Percentiles rank a stretch among this genome's conserved stretches.
phyloP scores from a whole-genome alignment of 1,140 invertebrate genomes.

The Pristionchus pacificus region DNA sequence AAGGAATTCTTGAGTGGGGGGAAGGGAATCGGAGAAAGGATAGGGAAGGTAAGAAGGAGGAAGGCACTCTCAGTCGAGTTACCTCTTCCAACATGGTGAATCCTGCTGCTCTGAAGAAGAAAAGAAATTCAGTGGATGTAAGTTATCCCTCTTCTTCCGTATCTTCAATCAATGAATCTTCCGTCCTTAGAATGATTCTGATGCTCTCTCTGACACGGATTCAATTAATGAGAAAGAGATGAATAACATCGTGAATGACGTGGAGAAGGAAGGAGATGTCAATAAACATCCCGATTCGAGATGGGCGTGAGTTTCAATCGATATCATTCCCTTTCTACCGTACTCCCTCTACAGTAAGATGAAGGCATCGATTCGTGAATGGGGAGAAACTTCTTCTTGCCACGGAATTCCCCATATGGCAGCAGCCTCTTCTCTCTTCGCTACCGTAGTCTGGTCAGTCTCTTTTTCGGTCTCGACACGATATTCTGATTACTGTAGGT shows the following conservation, averaged over 20 bases:
- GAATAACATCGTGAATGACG: slow-evolving; percentile 34
- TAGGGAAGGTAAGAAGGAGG: too few species aligned
- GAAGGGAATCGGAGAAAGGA: too few species aligned
- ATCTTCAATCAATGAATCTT: too few species aligned
- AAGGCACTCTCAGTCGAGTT: background rate
- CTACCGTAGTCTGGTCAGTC: background rate
- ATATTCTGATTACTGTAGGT: slow-evolving; percentile 29
- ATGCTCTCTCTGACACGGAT: background rate
- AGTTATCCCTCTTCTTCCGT: too few species aligned
- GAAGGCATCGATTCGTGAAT: slow-evolving; percentile 26
- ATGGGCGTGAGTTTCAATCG: slow-evolving; percentile 24
- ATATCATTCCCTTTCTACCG: slow-evolving; percentile 2
- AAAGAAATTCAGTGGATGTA: too few species aligned
- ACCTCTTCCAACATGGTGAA: background rate
- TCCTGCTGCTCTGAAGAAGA: too few species aligned
- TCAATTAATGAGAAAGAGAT: slow-evolving; percentile 28
- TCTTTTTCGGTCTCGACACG: background rate
- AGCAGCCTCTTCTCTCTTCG: slow-evolving; percentile 21
- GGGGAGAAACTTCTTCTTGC: slow-evolving; percentile 25
- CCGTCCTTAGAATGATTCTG: background rate
- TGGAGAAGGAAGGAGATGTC: slow-evolving; percentile 18
- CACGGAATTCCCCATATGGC: slow-evolving; percentile 40
- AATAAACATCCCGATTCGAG: slow-evolving; percentile 20
- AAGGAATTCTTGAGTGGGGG: too few species aligned
- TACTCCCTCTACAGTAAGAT: slow-evolving; percentile 14